phyloP scores from a whole-genome alignment of 2,888 invertebrate species.

The Drosophila rubida region DNA sequence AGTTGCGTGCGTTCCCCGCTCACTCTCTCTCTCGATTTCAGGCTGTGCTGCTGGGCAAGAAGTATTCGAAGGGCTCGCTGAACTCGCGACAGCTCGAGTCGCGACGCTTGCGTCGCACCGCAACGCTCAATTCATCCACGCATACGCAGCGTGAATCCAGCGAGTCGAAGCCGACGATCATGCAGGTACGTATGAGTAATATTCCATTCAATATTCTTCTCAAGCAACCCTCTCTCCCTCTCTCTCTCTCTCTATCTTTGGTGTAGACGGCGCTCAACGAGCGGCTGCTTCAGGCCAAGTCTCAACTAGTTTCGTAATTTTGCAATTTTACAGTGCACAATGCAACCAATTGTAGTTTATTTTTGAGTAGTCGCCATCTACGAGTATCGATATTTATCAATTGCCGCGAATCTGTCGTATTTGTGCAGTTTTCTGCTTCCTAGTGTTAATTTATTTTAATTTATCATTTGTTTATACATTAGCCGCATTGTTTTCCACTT shows the following conservation, averaged over 20 bases:
- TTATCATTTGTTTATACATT: constrained; percentile 15
- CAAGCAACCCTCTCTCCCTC: background rate
- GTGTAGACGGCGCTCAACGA: constrained; percentile 83
- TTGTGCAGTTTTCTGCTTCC: constrained; percentile 28
- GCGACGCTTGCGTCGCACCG: constrained; percentile 70
- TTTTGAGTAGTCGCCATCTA: constrained; percentile 18
- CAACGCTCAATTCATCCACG: constrained; percentile 81
- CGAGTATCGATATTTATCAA: constrained; percentile 44
- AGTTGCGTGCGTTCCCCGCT: too few species aligned
- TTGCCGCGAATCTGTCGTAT: constrained; percentile 19
- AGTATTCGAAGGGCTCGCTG: constrained; percentile 85
- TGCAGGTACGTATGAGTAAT: constrained; percentile 83
- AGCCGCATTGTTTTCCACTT: constrained; percentile 10
- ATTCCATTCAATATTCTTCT: constrained; percentile 11
- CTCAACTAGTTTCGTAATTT: constrained; percentile 60
- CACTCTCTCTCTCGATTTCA: constrained; percentile 11
- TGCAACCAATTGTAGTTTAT: constrained; percentile 44
- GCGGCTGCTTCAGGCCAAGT: constrained; percentile 57
- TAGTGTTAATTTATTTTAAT: constrained; percentile 57
- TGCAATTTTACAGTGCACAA: constrained; percentile 33
- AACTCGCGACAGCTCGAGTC: constrained; percentile 85
- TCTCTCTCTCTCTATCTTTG: background rate
- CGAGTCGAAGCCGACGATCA: constrained; percentile 85
- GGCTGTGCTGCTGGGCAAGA: constrained; percentile 80
- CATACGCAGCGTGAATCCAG: constrained; percentile 87